phyloP scores from a whole-genome alignment of 1,140 invertebrate species.

The Calephelis nemesis region DNA sequence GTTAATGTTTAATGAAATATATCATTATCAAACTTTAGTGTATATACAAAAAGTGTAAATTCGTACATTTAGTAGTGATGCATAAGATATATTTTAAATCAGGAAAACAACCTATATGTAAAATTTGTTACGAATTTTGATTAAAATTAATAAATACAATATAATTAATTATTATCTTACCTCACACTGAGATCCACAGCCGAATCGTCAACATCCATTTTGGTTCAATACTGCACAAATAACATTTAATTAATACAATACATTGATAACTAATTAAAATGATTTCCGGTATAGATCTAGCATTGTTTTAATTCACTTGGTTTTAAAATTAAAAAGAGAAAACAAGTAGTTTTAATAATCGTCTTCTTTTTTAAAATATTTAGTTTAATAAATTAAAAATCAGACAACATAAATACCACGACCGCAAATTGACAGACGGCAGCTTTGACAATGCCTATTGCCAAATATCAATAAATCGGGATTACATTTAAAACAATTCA shows the following conservation, averaged over 20 bases:
- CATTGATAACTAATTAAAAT: conserved; percentile 26
- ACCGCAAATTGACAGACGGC: background rate
- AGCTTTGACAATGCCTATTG: conserved; percentile 14
- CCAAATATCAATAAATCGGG: conserved; percentile 14
- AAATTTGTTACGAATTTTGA: background rate
- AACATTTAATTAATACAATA: conserved; percentile 47
- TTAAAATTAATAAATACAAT: conserved; percentile 5
- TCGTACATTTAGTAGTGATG: too few species aligned
- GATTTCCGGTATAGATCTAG: background rate
- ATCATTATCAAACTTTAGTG: too few species aligned
- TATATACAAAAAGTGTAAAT: too few species aligned
- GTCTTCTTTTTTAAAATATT: background rate
- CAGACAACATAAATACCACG: conserved; percentile 4
- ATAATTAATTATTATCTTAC: conserved; percentile 70
- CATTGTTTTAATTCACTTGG: background rate
- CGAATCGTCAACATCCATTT: conserved; percentile 84
- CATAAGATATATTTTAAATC: too few species aligned
- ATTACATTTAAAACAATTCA: background rate
- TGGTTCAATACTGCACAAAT: conserved; percentile 44
- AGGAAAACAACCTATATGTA: too few species aligned
- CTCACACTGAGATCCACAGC: conserved; percentile 88
- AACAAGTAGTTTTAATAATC: background rate
- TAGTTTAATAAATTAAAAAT: background rate
- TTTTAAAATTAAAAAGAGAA: background rate
- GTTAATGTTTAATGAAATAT: too few species aligned